Base-by-base conservation (phyloP, 2,797 vertebrate genomes). In the Erethizon dorsatum region DNA sequence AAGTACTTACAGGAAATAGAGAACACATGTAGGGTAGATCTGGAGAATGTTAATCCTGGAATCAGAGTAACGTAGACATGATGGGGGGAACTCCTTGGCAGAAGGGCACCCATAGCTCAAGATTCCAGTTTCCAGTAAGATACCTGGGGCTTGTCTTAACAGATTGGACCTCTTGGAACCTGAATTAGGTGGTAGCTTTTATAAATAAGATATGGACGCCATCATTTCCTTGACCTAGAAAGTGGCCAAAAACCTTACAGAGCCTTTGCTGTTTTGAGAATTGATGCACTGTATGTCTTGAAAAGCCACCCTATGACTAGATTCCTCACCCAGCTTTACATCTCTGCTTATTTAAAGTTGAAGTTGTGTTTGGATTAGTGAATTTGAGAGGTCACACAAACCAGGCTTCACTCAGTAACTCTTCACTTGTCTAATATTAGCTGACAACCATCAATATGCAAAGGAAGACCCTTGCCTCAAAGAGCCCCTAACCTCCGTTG, bases 341-440 rank as follows among this genome's bases (percentile, higher is more conserved):
- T 78, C 22, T 92, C 63, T 57, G 77, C 6, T 92, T 87, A n/a
- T 59, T 78, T 69, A 80, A 88, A 11, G 84, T 71, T 88, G 78
- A 61, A 45, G 17, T 63, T 59, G 33, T 59, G 45, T 73, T 37
- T 69, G 47, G 24, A 79, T 89, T 69, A n/a, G 12, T 79, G 33
- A 89, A 56, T 37, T 87, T 86, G 79, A 94, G 80, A 28, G 45
- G n/a, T 18, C 6, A 33, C 26, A 4, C 31, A 92, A 90, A 52
- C 41, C 33, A 88, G 73, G 24, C 31, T 75, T 73, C 31, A 57
- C 52, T 85, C 1, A 65, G 5, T 77, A 90, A 54, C 41, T 47
- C 37, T 37, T 88, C 15, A 88, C 33, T 67, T 83, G 67, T 71
- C 88, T 83, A 65, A 75, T 56, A 94, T 57, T n/a, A 45, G 67